phyloP scores from a whole-genome alignment of 1,140 invertebrate species.

The Lepidurus apus region DNA sequence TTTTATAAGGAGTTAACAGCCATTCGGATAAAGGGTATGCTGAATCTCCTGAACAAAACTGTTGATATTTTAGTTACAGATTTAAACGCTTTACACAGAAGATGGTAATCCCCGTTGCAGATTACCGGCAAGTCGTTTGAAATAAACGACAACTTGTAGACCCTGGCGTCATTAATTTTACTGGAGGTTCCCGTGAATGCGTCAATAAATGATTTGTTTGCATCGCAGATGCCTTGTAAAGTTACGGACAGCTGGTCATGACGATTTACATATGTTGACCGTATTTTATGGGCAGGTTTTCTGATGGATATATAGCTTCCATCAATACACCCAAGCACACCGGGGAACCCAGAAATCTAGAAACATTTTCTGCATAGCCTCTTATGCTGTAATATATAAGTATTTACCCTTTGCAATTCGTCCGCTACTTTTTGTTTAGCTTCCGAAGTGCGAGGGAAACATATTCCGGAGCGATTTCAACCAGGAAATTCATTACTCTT shows the following conservation, averaged over 20 bases:
- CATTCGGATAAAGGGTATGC: slow-evolving; percentile 42
- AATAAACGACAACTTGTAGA: slow-evolving; percentile 37
- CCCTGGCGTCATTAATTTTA: slow-evolving; percentile 39
- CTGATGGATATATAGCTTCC: slow-evolving; percentile 37
- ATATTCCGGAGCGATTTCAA: slow-evolving; percentile 23
- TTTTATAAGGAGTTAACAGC: slow-evolving; percentile 41
- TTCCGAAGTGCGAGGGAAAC: background rate
- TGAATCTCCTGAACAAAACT: slow-evolving; percentile 38
- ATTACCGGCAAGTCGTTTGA: slow-evolving; percentile 34
- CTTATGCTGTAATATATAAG: background rate
- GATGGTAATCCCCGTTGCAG: slow-evolving; percentile 37
- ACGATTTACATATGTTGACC: slow-evolving; percentile 39
- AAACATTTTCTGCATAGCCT: background rate
- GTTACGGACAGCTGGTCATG: slow-evolving; percentile 40
- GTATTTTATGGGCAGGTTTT: slow-evolving; percentile 36
- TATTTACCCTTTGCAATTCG: slow-evolving; percentile 19
- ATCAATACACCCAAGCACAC: slow-evolving; percentile 38
- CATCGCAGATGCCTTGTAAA: slow-evolving; percentile 40
- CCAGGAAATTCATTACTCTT: slow-evolving; percentile 21
- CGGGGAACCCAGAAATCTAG: slow-evolving; percentile 33
- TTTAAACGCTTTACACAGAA: slow-evolving; percentile 36
- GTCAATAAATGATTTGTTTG: slow-evolving; percentile 39
- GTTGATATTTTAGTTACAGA: background rate
- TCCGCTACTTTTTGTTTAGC: slow-evolving; percentile 9
- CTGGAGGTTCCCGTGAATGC: slow-evolving; percentile 40